Conservation (phyloP, 2,113 vertebrate species). For the Alethe castanea region DNA sequence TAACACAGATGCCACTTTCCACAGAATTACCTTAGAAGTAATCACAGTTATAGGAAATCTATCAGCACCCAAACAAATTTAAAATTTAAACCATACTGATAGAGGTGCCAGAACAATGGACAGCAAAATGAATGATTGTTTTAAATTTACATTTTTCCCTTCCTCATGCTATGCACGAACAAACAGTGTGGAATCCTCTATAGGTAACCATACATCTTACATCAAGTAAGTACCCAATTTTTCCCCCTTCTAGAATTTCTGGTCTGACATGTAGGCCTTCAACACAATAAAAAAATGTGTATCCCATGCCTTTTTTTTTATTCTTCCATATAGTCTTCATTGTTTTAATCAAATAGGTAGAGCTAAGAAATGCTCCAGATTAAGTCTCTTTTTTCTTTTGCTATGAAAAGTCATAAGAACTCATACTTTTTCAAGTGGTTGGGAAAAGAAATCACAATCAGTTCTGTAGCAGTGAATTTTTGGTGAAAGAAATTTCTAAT, state of each 20-base stretch:
- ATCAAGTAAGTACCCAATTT: rapidly evolving
- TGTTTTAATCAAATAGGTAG: background rate
- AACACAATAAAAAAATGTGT: background rate
- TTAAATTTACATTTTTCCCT: background rate
- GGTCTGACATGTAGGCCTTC: background rate
- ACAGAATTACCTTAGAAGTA: background rate
- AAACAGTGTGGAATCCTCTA: background rate
- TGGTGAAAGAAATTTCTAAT: background rate
- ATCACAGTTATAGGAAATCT: background rate
- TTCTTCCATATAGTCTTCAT: background rate
- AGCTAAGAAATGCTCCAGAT: background rate
- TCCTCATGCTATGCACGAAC: background rate
- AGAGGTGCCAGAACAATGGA: background rate
- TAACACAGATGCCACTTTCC: background rate
- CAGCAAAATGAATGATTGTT: background rate
- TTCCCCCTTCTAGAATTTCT: background rate
- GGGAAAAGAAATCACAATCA: background rate
- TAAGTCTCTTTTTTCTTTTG: background rate
- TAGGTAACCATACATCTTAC: background rate
- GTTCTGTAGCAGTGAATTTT: background rate
- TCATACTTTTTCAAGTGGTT: background rate
- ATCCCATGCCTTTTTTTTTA: background rate
- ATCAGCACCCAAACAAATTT: background rate
- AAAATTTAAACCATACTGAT: background rate
- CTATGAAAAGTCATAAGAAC: background rate